Conservation (phyloP, 2,113 vertebrate species). For the Mesoclemmys tuberculata region DNA sequence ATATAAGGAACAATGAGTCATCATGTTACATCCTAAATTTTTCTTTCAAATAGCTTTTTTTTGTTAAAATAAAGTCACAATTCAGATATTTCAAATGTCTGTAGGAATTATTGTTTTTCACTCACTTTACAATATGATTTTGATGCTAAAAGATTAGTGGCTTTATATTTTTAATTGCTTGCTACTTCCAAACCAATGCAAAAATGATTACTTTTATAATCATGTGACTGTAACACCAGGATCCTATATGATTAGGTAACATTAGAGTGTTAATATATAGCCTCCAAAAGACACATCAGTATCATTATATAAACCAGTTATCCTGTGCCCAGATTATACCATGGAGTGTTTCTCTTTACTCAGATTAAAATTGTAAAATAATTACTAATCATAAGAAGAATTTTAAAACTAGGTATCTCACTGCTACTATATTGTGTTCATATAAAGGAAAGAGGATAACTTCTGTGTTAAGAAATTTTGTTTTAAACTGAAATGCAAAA, state of each 20-base stretch:
- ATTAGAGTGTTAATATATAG: not conserved
- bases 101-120: not conserved
- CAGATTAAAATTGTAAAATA: constrained; percentile 22
- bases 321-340: not conserved
- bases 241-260: not conserved
- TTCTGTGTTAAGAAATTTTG: not conserved
- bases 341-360: not conserved
- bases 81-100: not conserved
- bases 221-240: not conserved
- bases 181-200: not conserved
- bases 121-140: not conserved
- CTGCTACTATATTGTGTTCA: not conserved
- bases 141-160: not conserved
- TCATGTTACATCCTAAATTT: rapidly evolving
- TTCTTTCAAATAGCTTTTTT: not conserved
- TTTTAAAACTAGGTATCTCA: not conserved
- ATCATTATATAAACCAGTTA: not conserved
- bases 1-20: not conserved
- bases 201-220: not conserved
- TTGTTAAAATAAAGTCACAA: not conserved
- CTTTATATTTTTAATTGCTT: not conserved
- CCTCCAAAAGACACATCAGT: not conserved
- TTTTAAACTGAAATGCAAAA: not conserved
- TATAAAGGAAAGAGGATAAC: not conserved
- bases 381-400: not conserved